phyloP scores from a whole-genome alignment of 2,113 vertebrate genomes.

The Ramphastos sulfuratus region DNA sequence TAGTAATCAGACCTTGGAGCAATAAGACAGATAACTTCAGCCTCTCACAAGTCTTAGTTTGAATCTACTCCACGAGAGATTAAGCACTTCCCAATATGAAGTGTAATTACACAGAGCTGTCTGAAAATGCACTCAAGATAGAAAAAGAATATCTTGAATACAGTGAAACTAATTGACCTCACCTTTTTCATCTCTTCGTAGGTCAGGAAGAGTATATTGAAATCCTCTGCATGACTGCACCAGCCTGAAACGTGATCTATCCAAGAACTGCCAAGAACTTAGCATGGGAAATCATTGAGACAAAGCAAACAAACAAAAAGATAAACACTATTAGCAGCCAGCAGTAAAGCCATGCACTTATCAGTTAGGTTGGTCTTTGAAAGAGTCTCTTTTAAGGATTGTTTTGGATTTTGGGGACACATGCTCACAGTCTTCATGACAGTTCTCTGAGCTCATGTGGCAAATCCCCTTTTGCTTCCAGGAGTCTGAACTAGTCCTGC shows the following conservation, averaged over 20 bases:
- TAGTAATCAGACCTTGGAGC: background rate
- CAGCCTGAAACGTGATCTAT: slow-evolving; percentile 75
- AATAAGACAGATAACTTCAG: background rate
- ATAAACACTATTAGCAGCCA: background rate
- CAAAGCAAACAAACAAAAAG: background rate
- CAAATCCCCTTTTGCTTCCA: background rate
- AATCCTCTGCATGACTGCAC: slow-evolving; percentile 71
- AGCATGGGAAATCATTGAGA: background rate
- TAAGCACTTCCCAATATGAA: background rate
- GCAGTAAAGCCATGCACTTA: background rate
- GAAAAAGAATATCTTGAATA: background rate
- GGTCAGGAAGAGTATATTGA: slow-evolving; percentile 76
- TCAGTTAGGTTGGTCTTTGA: background rate
- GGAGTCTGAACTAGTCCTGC: background rate
- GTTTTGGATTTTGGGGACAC: too few species aligned
- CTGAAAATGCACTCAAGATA: background rate
- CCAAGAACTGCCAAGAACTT: slow-evolving; percentile 64
- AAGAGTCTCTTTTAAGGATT: background rate
- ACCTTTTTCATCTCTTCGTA: slow-evolving; percentile 81
- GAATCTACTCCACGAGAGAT: background rate
- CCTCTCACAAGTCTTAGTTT: background rate
- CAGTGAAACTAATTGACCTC: background rate
- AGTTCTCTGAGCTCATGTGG: background rate
- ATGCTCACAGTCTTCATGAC: background rate
- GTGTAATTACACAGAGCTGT: background rate